Evolutionary conservation across 1,140 invertebrate species (phyloP).

Genomic region (Danaus plexippus): DNA sequence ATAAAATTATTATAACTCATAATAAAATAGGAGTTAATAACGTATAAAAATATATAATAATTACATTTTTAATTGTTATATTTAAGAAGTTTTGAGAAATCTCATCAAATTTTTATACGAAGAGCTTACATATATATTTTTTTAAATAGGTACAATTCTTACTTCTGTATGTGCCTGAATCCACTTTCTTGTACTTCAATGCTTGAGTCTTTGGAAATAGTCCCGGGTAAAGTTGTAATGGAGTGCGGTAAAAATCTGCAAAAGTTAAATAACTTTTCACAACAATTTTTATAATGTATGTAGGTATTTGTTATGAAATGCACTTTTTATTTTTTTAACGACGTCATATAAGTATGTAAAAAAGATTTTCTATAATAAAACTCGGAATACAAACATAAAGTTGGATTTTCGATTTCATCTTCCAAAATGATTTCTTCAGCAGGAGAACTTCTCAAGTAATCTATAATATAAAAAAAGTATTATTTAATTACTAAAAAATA

Average conservation of each 20-base stretch:
- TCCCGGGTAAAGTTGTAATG: constrained; percentile 40
- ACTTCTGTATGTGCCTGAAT: constrained; percentile 53
- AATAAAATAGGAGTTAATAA: too few relatives aligned
- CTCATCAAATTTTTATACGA: too few relatives aligned
- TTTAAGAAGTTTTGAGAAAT: too few relatives aligned
- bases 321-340: constrained; percentile 4
- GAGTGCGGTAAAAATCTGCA: constrained; percentile 53
- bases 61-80: too few relatives aligned
- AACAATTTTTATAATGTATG: constrained; percentile 1
- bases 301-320: too few relatives aligned
- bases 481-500: background rate
- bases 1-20: background rate
- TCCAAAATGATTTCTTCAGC: constrained; percentile 36
- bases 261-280: constrained; percentile 4
- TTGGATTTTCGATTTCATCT: constrained; percentile 28
- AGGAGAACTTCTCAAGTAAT: constrained; percentile 44
- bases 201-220: constrained; percentile 28
- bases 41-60: too few relatives aligned
- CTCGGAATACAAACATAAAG: constrained; percentile 41
- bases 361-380: constrained; percentile 4
- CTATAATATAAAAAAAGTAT: constrained; percentile 18
- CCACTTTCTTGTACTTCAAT: constrained; percentile 49
- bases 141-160: constrained; percentile 16
- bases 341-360: constrained; percentile 6
- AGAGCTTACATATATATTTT: too few relatives aligned